Conservation (phyloP, 2,888 invertebrate species). For the Epiblema foenella region DNA sequence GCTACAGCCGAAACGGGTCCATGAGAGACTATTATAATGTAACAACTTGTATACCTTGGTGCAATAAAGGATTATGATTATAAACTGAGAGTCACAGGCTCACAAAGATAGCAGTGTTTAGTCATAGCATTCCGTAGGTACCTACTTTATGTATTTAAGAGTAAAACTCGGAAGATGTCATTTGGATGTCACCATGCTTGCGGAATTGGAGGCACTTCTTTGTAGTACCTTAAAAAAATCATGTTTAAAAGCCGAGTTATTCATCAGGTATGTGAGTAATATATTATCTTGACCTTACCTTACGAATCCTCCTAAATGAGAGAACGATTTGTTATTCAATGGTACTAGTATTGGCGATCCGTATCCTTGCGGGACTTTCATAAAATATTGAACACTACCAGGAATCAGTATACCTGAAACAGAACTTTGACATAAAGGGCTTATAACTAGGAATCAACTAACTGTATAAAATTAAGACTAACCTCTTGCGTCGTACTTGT, state of each 20-base stretch:
- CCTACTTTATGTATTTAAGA: not conserved
- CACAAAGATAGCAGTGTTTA: not conserved
- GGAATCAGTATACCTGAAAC: slow-evolving; percentile 72
- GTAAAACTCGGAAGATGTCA: not conserved
- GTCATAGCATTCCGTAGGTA: not conserved
- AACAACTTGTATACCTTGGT: no score
- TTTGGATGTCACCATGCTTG: slow-evolving; percentile 61
- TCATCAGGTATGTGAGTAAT: not conserved
- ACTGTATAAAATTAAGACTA: slow-evolving; percentile 25
- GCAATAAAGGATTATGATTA: no score
- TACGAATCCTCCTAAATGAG: slow-evolving; percentile 76
- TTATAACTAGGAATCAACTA: not conserved
- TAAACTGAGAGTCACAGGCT: not conserved
- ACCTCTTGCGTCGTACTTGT: slow-evolving; percentile 76
- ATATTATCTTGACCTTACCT: slow-evolving; percentile 57
- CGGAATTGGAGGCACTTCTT: slow-evolving; percentile 79
- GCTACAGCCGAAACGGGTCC: no score
- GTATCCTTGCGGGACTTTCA: slow-evolving; percentile 68
- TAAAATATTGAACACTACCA: slow-evolving; percentile 75
- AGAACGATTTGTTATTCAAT: slow-evolving; percentile 72
- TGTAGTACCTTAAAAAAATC: slow-evolving; percentile 72
- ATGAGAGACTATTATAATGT: no score
- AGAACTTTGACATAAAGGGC: slow-evolving; percentile 32
- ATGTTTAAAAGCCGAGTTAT: not conserved
- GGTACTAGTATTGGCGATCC: slow-evolving; percentile 66